Evolutionary conservation across 2,888 invertebrate genomes (phyloP).

Genomic region (Brachyptera putata): DNA sequence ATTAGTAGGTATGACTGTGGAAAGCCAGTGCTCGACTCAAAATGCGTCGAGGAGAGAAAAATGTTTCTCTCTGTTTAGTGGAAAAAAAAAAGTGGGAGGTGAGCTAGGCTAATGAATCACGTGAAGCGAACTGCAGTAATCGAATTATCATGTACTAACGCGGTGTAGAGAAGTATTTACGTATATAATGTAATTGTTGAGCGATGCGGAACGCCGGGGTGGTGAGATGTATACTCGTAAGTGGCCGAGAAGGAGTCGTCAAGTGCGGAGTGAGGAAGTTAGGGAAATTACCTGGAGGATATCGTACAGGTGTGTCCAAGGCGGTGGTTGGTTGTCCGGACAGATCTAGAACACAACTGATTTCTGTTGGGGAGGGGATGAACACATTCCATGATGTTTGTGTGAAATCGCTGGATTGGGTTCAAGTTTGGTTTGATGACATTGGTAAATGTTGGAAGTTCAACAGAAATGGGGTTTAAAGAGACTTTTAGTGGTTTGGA

Average conservation of each 20-base stretch:
- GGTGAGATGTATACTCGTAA: neutral
- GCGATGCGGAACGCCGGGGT: neutral
- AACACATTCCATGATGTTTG: no score
- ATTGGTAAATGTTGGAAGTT: no score
- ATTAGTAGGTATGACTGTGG: no score
- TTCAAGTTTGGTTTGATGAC: no score
- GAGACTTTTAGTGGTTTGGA: no score
- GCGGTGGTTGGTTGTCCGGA: neutral
- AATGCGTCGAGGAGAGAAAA: conserved; percentile 1
- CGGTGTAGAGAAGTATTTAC: conserved; percentile 7
- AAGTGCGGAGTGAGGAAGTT: conserved; percentile 9
- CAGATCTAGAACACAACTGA: neutral
- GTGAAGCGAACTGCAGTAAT: conserved; percentile 15
- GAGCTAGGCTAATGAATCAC: conserved; percentile 12
- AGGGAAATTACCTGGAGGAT: conserved; percentile 5
- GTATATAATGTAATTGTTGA: neutral
- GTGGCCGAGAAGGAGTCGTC: conserved; percentile 2
- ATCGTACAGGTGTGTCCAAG: neutral
- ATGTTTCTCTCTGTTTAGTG: neutral
- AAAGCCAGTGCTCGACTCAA: conserved; percentile 21
- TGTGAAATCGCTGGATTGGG: no score
- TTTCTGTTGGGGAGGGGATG: neutral
- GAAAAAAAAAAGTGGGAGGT: conserved; percentile 2
- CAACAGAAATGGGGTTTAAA: no score
- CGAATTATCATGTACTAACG: conserved; percentile 18